Evolutionary conservation across 2,113 vertebrate genomes (phyloP).

Genomic region (Silurus glanis): DNA sequence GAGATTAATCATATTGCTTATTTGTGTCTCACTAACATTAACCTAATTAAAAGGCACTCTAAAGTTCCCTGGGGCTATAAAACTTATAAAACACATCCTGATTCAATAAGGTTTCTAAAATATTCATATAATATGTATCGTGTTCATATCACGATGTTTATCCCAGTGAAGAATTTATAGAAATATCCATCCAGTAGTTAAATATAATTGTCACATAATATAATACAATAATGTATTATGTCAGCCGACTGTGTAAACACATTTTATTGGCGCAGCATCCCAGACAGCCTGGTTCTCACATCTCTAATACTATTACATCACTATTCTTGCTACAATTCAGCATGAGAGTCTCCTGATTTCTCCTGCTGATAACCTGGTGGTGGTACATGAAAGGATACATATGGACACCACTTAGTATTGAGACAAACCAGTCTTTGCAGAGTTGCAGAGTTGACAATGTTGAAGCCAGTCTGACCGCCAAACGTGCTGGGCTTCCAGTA

Average conservation of each 20-base stretch:
- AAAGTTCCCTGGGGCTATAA: neutral
- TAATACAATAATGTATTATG: neutral
- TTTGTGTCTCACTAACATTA: neutral
- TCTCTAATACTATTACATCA: neutral
- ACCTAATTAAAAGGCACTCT: neutral
- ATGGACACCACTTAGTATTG: conserved; percentile 86
- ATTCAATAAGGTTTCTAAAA: neutral
- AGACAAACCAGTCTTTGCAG: conserved; percentile 86
- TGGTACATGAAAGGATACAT: conserved; percentile 81
- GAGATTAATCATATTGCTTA: neutral
- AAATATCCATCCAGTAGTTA: conserved; percentile 2
- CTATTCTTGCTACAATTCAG: conserved; percentile 41
- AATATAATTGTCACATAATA: neutral
- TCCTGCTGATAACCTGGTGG: conserved; percentile 23
- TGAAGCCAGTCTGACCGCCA: conserved; percentile 84
- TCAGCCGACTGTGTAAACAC: conserved; percentile 35
- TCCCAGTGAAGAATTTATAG: conserved; percentile 1
- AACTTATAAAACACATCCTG: neutral
- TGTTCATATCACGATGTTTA: neutral
- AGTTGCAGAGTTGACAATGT: conserved; percentile 81
- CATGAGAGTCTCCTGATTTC: neutral
- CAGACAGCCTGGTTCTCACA: neutral
- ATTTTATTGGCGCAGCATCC: neutral
- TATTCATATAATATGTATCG: neutral
- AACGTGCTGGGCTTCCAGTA: conserved; percentile 98